Base-by-base conservation (phyloP, 2,888 invertebrate genomes). In the Halocaridina rubra region DNA sequence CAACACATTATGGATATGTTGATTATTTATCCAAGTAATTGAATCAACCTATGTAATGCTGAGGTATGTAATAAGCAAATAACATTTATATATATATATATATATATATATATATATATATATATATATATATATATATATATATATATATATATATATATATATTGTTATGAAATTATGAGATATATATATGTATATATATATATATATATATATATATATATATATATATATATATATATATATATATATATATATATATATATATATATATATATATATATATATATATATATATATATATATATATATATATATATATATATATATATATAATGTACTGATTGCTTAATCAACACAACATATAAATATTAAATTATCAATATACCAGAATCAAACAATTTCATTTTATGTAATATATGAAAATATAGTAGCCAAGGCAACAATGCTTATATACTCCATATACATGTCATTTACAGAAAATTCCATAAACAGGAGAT, bases 291-390 rank as follows among this genome's bases (percentile, higher is more conserved):
- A 64, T 64, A 78, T 64, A 64, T 61, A 78, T 64, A 78, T 64
- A 78, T 64, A 78, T 64, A 64, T 78, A 78, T 64, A 78, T 64
- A 64, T 78, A 64, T 78, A 78, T 78, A 78, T 78, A 22, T 78
- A 39, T 67, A 24, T 61, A 61, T n/a, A n/a, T n/a, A n/a, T n/a
- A n/a, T n/a, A n/a, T n/a, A n/a, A n/a, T n/a, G n/a, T n/a, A n/a
- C n/a, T 61, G 27, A 24, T 27, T 5, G 16, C 10, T 13, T 24
- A n/a, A 3, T 8, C 53, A 8, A n/a, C n/a, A n/a, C n/a, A n/a
- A n/a, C n/a, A n/a, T n/a, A n/a, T n/a, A n/a, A n/a, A n/a, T n/a
- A n/a, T n/a, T n/a, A n/a, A n/a, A n/a, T n/a, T n/a, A n/a, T n/a
- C n/a, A n/a, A n/a, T n/a, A n/a, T n/a, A n/a, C n/a, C n/a, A n/a